These are phyloP conservation scores for Chionomys nivalis DNA, from an alignment of 2,113 vertebrate species.

Conservation along the genomic window DNA sequence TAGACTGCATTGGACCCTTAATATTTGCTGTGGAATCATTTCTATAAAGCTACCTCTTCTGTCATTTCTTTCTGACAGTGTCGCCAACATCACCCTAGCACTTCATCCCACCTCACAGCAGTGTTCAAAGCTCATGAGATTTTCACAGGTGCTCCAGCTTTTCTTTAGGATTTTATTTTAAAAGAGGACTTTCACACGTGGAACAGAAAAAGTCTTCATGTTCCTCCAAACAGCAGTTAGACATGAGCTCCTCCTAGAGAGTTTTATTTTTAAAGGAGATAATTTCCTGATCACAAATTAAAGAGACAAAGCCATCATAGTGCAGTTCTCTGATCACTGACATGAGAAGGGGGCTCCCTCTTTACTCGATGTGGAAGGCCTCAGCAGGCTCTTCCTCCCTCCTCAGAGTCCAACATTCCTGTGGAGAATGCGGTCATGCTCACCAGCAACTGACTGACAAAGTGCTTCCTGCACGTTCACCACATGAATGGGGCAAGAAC, in stretches of 20 bases:
- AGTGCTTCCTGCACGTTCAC: background rate
- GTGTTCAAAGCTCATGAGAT: background rate
- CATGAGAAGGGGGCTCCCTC: background rate
- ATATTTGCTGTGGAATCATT: background rate
- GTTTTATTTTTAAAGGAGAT: background rate
- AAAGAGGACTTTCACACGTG: background rate
- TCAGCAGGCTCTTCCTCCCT: fast-evolving
- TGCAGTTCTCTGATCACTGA: background rate
- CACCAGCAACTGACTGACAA: background rate
- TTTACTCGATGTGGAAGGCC: background rate
- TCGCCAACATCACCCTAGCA: background rate
- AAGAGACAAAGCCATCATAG: background rate
- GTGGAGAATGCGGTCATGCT: background rate
- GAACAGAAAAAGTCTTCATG: background rate
- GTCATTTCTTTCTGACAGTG: background rate
- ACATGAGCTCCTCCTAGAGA: background rate
- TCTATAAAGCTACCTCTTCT: background rate
- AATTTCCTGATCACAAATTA: background rate
- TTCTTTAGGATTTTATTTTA: background rate
- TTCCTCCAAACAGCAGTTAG: background rate
- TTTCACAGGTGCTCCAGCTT: background rate
- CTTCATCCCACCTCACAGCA: background rate
- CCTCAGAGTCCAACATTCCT: background rate
- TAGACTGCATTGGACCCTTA: background rate
- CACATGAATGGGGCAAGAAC: background rate